A percentile compares a stretch with the other conserved stretches of the same genome.
These are phyloP conservation scores for Lathamus discolor DNA, from an alignment of 2,113 vertebrate species.

Conservation along the genomic window DNA sequence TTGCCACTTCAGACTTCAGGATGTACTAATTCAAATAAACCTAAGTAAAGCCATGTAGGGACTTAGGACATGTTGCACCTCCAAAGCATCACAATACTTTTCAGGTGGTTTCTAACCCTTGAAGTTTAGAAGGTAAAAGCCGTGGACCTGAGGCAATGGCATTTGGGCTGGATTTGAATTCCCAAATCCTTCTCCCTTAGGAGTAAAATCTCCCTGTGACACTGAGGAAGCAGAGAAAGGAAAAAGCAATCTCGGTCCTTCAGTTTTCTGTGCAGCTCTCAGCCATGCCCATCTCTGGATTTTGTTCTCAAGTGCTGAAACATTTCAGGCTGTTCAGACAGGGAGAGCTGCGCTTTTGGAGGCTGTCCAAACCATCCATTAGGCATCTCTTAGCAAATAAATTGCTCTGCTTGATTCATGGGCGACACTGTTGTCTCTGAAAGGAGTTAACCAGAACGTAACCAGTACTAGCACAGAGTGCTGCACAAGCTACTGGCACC, in stretches of 20 bases:
- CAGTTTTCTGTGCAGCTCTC: neutral
- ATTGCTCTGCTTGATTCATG: conserved; percentile 8
- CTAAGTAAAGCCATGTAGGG: accelerated
- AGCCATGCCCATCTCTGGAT: neutral
- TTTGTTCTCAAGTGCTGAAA: conserved; percentile 43
- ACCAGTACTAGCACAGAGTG: neutral
- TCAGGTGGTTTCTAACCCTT: neutral
- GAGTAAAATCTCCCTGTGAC: neutral
- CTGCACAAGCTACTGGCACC: neutral
- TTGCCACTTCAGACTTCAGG: neutral
- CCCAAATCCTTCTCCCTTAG: neutral
- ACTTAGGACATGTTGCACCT: neutral
- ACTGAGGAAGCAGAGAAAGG: neutral
- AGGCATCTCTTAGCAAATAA: conserved; percentile 9
- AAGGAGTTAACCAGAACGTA: neutral
- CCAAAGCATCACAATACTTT: neutral
- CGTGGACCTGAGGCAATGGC: neutral
- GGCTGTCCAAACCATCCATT: conserved; percentile 59
- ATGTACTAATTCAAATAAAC: neutral
- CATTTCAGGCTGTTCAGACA: neutral
- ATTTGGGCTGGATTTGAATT: neutral
- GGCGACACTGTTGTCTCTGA: neutral
- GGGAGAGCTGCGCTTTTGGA: conserved; percentile 30
- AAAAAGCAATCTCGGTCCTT: accelerated
- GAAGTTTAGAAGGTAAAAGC: neutral